Conservation (phyloP, 2,888 invertebrate species). For the Mythimna lalbum region DNA sequence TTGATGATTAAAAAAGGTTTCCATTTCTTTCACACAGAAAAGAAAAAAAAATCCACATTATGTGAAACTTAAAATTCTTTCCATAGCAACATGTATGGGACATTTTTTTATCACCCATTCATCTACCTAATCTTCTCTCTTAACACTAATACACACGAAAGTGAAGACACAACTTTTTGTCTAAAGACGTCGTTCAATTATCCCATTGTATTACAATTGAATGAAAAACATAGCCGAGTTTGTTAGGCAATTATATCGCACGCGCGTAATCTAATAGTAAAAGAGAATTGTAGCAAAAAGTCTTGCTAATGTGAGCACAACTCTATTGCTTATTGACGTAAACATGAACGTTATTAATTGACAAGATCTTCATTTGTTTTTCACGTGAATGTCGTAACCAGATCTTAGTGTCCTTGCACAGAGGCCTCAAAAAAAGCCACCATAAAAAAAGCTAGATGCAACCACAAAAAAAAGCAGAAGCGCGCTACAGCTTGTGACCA, state of each 20-base stretch:
- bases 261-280: conserved; percentile 17
- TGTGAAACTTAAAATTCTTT: neutral
- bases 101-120: conserved; percentile 18
- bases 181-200: conserved; percentile 11
- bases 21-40: neutral
- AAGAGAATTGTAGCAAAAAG: conserved; percentile 35
- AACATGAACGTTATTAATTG: neutral
- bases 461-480: too few relatives aligned
- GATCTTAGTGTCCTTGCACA: too few relatives aligned
- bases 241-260: conserved; percentile 38
- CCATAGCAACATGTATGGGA: conserved; percentile 15
- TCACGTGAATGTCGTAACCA: too few relatives aligned
- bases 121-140: conserved; percentile 7
- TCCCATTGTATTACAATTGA: conserved; percentile 30
- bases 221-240: conserved; percentile 26
- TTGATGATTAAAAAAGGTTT: too few relatives aligned
- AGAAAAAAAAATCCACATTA: neutral
- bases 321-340: conserved; percentile 5
- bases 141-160: conserved; percentile 40
- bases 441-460: too few relatives aligned
- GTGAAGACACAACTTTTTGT: conserved; percentile 38
- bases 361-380: neutral
- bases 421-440: too few relatives aligned
- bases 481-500: too few relatives aligned
- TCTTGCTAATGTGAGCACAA: neutral